Percentiles rank a stretch among this genome's conserved stretches.
phyloP scores from a whole-genome alignment of 2,888 invertebrate species.

The Uropetala carovei region DNA sequence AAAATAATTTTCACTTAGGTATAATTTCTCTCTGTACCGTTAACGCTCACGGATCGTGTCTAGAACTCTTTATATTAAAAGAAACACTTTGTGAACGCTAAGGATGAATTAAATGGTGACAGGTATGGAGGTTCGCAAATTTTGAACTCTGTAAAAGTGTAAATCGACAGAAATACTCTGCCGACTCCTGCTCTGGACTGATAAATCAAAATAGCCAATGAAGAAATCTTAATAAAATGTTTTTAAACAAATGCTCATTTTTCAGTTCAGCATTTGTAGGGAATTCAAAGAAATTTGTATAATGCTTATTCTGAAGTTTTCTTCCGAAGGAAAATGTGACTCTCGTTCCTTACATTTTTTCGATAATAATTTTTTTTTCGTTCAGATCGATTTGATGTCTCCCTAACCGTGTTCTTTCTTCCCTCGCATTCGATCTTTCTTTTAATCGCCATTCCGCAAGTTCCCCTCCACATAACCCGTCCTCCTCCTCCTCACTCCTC shows the following conservation, averaged over 20 bases:
- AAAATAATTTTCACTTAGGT: too few relatives aligned
- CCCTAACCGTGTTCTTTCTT: neutral
- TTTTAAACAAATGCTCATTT: neutral
- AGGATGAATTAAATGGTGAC: too few relatives aligned
- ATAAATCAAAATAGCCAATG: too few relatives aligned
- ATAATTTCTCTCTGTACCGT: too few relatives aligned
- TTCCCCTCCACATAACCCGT: neutral
- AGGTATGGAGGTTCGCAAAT: too few relatives aligned
- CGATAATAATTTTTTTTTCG: neutral
- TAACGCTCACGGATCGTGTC: too few relatives aligned
- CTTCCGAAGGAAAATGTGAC: neutral
- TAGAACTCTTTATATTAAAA: too few relatives aligned
- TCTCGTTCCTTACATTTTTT: neutral
- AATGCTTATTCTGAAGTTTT: neutral
- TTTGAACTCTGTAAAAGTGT: too few relatives aligned
- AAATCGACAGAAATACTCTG: too few relatives aligned
- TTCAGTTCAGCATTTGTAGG: neutral
- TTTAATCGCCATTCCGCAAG: neutral
- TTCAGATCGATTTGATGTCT: neutral
- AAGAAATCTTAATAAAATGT: neutral
- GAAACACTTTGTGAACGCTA: too few relatives aligned
- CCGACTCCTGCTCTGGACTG: too few relatives aligned
- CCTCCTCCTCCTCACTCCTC: neutral
- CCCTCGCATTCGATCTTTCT: neutral
- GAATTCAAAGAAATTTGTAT: neutral